These are phyloP conservation scores for Tympanoctomys barrerae DNA, from an alignment of 2,797 vertebrate genomes.

Conservation along the genomic window DNA sequence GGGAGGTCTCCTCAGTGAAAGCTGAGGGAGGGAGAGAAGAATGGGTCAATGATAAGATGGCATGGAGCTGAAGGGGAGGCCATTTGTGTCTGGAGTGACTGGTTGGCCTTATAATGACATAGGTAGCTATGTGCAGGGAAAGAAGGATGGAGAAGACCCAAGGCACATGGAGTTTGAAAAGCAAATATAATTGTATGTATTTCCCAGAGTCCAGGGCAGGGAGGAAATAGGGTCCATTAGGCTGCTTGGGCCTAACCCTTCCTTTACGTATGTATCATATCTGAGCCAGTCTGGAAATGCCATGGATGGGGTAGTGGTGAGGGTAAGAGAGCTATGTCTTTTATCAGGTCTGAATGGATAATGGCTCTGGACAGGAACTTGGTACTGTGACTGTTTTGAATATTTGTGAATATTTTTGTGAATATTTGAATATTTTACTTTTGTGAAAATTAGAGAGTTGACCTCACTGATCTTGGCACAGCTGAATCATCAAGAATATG, in stretches of 20 bases:
- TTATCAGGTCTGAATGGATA: background rate
- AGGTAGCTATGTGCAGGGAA: background rate
- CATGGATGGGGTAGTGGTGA: background rate
- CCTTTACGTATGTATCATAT: background rate
- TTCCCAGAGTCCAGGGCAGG: background rate
- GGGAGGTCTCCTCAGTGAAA: background rate
- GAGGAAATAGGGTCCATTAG: background rate
- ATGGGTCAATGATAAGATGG: background rate
- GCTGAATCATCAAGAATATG: background rate
- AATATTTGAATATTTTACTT: background rate
- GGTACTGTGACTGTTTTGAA: background rate
- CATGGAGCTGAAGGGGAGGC: background rate
- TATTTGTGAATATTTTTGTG: background rate
- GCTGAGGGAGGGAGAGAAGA: accelerated
- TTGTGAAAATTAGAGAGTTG: background rate
- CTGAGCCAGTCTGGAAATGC: background rate
- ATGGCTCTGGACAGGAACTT: background rate
- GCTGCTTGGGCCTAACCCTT: background rate
- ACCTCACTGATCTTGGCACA: background rate
- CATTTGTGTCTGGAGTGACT: background rate
- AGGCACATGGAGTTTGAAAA: background rate
- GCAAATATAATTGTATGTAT: background rate
- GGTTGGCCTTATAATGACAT: background rate
- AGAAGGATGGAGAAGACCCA: background rate
- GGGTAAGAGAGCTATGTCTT: background rate